Base-by-base conservation (phyloP, 2,888 invertebrate genomes). In the Pimpla rufipes region DNA sequence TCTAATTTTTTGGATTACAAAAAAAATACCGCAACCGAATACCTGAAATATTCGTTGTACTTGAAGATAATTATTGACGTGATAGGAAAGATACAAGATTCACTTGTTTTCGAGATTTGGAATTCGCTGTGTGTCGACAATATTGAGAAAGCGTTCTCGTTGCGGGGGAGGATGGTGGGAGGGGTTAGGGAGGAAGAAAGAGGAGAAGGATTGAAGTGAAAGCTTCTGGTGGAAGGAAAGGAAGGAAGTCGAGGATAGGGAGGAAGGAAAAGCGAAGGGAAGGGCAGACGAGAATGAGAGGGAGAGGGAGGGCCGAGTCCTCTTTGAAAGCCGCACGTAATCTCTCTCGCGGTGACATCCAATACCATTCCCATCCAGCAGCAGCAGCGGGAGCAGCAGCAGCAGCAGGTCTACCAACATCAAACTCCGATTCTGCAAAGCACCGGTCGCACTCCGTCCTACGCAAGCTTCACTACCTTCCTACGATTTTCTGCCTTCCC, bases 291-390 rank as follows among this genome's bases (percentile, higher is more conserved):
- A 77, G 82, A 66, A 57, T 40, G 84, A 77, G 79, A 71, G 67
- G 74, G 79, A 66, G 82, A 35, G 62, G 55, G 73, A 64, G 83
- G 50, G 79, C 55, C 2, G 67, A 75, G 74, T 73, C 84, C 84
- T 91, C 89, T 90, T 90, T 90, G 88, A 90, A 90, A 90, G 88
- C 89, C 85, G 78, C 88, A 87, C 89, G 90, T 91, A 91, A 91
- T 91, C 90, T 91, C 90, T 90, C 89, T 89, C 88, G 88, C 88
- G 89, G 89, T 90, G 91, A 90, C 90, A 91, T 90, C 89, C 90
- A 90, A 90, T 91, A 90, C 89, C 88, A 88, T 88, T 86, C 87
- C 88, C 85, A 86, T 88, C 86, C 80, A 64, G 29, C 11, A 64
- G 62, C n/a, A 64, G 35, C 8, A n/a, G 11, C 59, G 7, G 59